Conservation (phyloP, 2,797 vertebrate genomes). For the Pipistrellus pipistrellus region DNA sequence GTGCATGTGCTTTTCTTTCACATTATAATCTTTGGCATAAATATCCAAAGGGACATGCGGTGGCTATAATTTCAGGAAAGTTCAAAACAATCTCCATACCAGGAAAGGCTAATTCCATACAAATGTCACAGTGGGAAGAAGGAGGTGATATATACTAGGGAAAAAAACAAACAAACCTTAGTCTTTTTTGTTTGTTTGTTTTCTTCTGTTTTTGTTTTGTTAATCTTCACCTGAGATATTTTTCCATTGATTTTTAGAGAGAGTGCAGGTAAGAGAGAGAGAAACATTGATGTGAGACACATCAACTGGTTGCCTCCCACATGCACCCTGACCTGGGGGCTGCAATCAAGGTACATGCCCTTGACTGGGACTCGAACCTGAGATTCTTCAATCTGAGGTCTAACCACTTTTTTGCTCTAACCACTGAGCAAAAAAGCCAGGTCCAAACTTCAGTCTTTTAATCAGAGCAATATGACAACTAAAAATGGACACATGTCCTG, state of each 20-base stretch:
- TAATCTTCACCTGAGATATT: not conserved
- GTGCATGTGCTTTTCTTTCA: not conserved
- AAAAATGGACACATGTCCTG: not conserved
- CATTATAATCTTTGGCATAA: not conserved
- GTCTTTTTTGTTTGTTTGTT: too few relatives aligned
- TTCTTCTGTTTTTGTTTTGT: not conserved
- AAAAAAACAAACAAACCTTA: not conserved
- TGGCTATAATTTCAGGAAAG: not conserved
- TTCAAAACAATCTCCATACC: conserved; percentile 21
- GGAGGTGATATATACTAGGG: not conserved
- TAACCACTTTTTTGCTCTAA: too few relatives aligned
- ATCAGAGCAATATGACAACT: not conserved
- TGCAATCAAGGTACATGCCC: not conserved
- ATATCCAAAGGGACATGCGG: not conserved
- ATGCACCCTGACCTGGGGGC: not conserved
- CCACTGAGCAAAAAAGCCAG: not conserved
- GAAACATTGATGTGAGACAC: not conserved
- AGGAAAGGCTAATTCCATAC: not conserved
- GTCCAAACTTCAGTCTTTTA: not conserved
- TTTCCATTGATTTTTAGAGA: not conserved
- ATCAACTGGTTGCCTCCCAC: not conserved
- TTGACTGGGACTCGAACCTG: not conserved
- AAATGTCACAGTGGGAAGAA: not conserved
- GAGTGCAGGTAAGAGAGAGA: not conserved
- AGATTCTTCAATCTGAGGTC: not conserved